Conservation (phyloP, 2,888 invertebrate genomes). For the Drosophila merina region DNA sequence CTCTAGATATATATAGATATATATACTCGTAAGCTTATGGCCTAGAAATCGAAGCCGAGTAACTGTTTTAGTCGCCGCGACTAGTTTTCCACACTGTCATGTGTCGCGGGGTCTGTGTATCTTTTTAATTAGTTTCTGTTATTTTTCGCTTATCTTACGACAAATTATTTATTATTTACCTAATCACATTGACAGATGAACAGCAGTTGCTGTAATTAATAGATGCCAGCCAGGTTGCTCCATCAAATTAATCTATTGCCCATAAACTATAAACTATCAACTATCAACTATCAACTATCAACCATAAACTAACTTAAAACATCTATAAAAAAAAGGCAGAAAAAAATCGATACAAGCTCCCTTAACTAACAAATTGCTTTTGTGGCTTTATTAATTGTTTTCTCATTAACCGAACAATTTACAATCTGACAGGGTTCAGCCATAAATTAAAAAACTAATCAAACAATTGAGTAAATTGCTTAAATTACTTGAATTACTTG, state of each 20-base stretch:
- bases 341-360: not conserved
- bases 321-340: not conserved
- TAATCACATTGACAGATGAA: slow-evolving; percentile 69
- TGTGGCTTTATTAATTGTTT: slow-evolving; percentile 25
- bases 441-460: too few relatives aligned
- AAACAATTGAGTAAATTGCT: too few relatives aligned
- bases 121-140: slow-evolving; percentile 63
- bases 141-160: slow-evolving; percentile 30
- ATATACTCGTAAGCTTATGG: slow-evolving; percentile 31
- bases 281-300: not conserved
- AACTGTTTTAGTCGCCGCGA: slow-evolving; percentile 45
- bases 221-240: slow-evolving; percentile 52
- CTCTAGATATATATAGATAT: slow-evolving; percentile 21
- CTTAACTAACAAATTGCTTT: slow-evolving; percentile 14
- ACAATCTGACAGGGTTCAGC: slow-evolving; percentile 8
- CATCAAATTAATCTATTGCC: slow-evolving; percentile 37
- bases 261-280: not conserved
- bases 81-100: slow-evolving; percentile 48
- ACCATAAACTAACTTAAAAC: not conserved
- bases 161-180: slow-evolving; percentile 54
- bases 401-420: slow-evolving; percentile 32
- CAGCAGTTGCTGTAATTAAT: slow-evolving; percentile 43
- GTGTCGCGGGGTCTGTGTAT: not conserved
- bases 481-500: too few relatives aligned
- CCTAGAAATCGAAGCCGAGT: slow-evolving; percentile 55